phyloP scores from a whole-genome alignment of 2,888 invertebrate species.

The Griposia aprilina region DNA sequence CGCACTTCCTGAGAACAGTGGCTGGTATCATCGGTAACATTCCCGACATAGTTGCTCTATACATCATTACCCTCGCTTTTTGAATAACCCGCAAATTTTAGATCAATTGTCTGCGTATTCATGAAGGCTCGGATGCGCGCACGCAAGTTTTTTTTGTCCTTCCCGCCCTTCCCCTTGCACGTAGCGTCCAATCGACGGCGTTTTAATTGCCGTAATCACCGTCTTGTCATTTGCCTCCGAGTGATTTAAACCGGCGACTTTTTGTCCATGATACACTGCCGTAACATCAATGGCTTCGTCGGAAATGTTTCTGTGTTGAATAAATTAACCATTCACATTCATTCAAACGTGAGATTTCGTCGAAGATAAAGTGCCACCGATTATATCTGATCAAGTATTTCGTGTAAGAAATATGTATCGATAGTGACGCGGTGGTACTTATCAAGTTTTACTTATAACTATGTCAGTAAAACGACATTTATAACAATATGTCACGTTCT shows the following conservation, averaged over 20 bases:
- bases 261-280: conserved; percentile 61
- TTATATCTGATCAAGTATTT: conserved; percentile 62
- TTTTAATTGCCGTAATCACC: conserved; percentile 80
- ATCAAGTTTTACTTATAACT: conserved; percentile 11
- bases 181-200: conserved; percentile 55
- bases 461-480: conserved; percentile 17
- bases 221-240: conserved; percentile 78
- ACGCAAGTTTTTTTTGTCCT: conserved; percentile 61
- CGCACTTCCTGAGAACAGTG: not conserved
- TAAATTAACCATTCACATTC: conserved; percentile 68
- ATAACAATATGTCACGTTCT: conserved; percentile 29
- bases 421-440: conserved; percentile 50
- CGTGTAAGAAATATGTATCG: conserved; percentile 54
- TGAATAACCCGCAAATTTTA: conserved; percentile 39
- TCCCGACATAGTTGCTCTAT: conserved; percentile 25
- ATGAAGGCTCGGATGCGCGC: conserved; percentile 35
- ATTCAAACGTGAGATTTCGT: conserved; percentile 65
- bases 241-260: conserved; percentile 71
- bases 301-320: conserved; percentile 66
- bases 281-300: conserved; percentile 68
- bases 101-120: conserved; percentile 44
- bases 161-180: not conserved
- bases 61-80: conserved; percentile 30
- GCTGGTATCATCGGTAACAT: conserved; percentile 23
- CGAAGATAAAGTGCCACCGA: conserved; percentile 62